Percentiles rank a stretch among this genome's conserved stretches.
phyloP scores from a whole-genome alignment of 2,888 invertebrate species.

The Crocallis elinguaria region DNA sequence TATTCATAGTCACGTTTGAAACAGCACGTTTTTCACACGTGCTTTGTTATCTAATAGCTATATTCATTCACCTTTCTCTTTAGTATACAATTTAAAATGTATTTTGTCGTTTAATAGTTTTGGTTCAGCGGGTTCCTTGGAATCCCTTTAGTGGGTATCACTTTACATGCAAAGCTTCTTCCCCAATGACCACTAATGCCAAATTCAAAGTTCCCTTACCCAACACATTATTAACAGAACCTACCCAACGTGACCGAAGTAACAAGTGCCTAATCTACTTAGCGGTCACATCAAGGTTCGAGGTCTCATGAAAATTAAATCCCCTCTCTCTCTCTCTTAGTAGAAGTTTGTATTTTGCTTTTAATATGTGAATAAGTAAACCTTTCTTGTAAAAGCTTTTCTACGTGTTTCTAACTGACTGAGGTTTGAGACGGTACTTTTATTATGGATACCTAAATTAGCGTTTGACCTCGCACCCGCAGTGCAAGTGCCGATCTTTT shows the following conservation, averaged over 20 bases:
- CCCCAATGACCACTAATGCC: constrained; percentile 52
- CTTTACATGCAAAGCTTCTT: constrained; percentile 43
- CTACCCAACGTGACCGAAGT: constrained; percentile 52
- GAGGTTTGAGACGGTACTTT: too few relatives aligned
- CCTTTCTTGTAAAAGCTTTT: constrained; percentile 8
- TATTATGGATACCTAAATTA: too few relatives aligned
- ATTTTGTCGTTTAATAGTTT: constrained; percentile 28
- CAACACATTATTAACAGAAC: constrained; percentile 55
- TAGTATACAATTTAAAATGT: constrained; percentile 31
- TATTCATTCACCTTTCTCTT: constrained; percentile 39
- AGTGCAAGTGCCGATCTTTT: too few relatives aligned
- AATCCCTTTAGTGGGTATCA: constrained; percentile 34
- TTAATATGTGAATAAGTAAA: constrained; percentile 20
- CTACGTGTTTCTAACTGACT: constrained; percentile 2
- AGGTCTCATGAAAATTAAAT: constrained; percentile 69
- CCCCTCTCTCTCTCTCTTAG: constrained; percentile 53
- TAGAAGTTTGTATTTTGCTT: constrained; percentile 47
- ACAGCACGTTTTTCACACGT: constrained; percentile 53
- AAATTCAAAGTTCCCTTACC: constrained; percentile 51
- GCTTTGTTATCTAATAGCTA: constrained; percentile 49
- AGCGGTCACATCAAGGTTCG: constrained; percentile 63
- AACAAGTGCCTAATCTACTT: constrained; percentile 69
- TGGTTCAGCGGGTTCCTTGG: constrained; percentile 23
- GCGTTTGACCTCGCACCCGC: too few relatives aligned
- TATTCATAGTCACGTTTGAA: constrained; percentile 52